phyloP scores from a whole-genome alignment of 2,797 vertebrate genomes.

The Sebastiscus tertius region DNA sequence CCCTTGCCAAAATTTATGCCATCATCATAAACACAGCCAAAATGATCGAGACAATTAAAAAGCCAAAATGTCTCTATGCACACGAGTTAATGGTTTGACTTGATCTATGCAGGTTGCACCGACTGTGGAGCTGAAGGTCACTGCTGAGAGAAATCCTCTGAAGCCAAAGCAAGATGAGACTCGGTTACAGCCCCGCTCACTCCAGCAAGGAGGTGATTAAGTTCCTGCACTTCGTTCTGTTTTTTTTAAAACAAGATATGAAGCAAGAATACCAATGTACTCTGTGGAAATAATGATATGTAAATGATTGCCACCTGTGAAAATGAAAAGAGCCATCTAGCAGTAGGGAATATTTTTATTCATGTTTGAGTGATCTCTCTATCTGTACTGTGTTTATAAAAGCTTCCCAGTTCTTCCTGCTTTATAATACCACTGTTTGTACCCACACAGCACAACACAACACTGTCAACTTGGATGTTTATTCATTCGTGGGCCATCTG shows the following conservation, averaged over 20 bases:
- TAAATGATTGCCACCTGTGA: background rate
- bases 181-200: background rate
- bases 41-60: background rate
- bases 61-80: background rate
- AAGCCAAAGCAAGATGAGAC: background rate
- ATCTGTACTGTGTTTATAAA: background rate
- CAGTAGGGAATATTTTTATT: background rate
- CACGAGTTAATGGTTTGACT: background rate
- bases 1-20: background rate
- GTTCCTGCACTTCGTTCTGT: background rate
- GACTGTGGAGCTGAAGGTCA: slow-evolving; percentile 9
- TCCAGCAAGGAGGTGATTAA: slow-evolving; percentile 12
- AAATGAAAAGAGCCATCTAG: background rate
- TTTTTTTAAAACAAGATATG: background rate
- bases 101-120: background rate
- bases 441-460: background rate
- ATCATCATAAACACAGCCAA: background rate
- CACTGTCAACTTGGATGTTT: background rate
- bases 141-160: background rate
- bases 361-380: background rate
- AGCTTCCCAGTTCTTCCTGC: background rate
- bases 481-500: background rate
- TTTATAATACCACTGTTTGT: background rate
- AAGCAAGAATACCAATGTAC: slow-evolving; percentile 7
- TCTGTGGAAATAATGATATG: background rate